Evolutionary conservation across 2,888 invertebrate genomes (phyloP).

Genomic region (Andrena minutula): DNA sequence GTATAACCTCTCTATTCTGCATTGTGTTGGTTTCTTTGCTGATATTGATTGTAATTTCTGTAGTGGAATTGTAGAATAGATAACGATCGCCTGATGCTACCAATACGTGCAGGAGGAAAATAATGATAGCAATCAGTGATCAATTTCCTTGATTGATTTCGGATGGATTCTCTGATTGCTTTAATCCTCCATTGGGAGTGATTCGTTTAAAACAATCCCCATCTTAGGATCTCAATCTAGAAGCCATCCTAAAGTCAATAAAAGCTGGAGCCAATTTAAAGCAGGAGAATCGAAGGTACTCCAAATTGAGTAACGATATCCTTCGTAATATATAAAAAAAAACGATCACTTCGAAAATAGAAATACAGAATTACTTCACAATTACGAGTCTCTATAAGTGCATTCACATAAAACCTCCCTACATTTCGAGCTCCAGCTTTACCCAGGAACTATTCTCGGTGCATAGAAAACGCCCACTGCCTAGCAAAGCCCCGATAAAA

Average conservation of each 20-base stretch:
- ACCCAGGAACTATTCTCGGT: not conserved
- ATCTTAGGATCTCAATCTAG: too few relatives aligned
- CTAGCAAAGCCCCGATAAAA: not conserved
- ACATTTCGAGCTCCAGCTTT: too few relatives aligned
- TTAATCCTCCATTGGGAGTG: not conserved
- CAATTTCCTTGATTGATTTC: slow-evolving; percentile 51
- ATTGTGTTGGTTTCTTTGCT: not conserved
- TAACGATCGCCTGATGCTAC: slow-evolving; percentile 12
- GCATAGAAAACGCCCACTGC: not conserved
- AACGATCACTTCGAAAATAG: too few relatives aligned
- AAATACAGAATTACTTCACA: too few relatives aligned
- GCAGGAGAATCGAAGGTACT: too few relatives aligned
- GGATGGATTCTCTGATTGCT: slow-evolving; percentile 51
- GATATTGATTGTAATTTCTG: slow-evolving; percentile 26
- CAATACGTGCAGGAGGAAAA: slow-evolving; percentile 3
- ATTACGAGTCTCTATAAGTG: too few relatives aligned
- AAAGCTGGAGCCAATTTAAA: too few relatives aligned
- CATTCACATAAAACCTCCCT: too few relatives aligned
- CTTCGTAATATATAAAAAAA: too few relatives aligned
- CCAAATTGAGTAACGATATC: too few relatives aligned
- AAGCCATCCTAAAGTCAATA: too few relatives aligned
- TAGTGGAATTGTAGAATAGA: slow-evolving; percentile 37
- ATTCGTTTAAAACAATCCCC: slow-evolving; percentile 27
- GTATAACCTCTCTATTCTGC: not conserved
- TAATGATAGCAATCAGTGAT: slow-evolving; percentile 54